These are phyloP conservation scores for Eidolon helvum DNA, from an alignment of 2,113 vertebrate genomes.

Conservation along the genomic window DNA sequence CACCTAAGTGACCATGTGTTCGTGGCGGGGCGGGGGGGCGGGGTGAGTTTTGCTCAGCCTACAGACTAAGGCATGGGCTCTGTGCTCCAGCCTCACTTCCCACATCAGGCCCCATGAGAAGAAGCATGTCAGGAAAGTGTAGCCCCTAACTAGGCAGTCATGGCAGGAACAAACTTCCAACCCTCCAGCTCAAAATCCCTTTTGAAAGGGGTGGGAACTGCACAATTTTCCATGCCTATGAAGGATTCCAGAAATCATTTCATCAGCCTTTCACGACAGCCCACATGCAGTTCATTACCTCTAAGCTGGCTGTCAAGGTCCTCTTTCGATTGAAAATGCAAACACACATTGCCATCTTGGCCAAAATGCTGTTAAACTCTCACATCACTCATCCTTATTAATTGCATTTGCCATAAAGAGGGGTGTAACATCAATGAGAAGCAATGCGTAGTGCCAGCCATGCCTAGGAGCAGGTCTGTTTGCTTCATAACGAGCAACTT, in stretches of 20 bases:
- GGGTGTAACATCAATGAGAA: not conserved
- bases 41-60: not conserved
- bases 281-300: not conserved
- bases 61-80: accelerated
- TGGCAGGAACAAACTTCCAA: not conserved
- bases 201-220: not conserved
- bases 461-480: accelerated
- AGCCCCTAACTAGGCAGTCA: no score
- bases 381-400: not conserved
- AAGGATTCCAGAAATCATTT: not conserved
- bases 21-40: no score
- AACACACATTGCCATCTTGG: not conserved
- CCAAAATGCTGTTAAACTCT: not conserved
- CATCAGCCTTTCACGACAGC: not conserved
- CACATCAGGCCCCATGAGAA: not conserved
- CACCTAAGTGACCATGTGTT: accelerated
- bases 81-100: not conserved
- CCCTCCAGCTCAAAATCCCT: not conserved
- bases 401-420: not conserved
- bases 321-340: not conserved
- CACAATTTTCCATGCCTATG: not conserved
- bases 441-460: not conserved
- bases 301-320: not conserved
- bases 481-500: not conserved
- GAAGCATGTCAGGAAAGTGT: no score